Base-by-base conservation (phyloP, 2,113 vertebrate genomes). In the Bettongia penicillata region DNA sequence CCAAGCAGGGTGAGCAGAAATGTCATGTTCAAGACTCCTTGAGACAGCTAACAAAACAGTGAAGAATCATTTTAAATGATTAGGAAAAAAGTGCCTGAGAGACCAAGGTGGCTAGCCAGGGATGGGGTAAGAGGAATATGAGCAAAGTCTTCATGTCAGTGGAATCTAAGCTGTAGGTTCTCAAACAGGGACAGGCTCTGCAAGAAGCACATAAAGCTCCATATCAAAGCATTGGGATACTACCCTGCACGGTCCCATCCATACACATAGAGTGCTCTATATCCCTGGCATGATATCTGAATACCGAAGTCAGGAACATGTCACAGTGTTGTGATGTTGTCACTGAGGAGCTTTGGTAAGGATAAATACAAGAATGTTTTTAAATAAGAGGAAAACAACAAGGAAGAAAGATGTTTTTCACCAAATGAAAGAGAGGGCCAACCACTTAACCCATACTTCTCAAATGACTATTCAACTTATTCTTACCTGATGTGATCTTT, bases 1-100 rank as follows among this genome's bases (percentile, higher is more conserved):
- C 53, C 37, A 93, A 96, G 22, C 12, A 92, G 16, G 96, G 92
- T n/a, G 94, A 49, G 7, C 14, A 95, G 11, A 94, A 94, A 28
- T 84, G 31, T 50, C 84, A 61, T 8, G 3, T 0, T 93, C 4
- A 92, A 31, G 23, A 93, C 43, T 77, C 19, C n/a, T 84, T 8
- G n/a, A 37, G 68, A 84, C 37, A 84, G 37, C 43, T 43, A 84
- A 19, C 68, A 22, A 84, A 22, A 43, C 16, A 84, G 37, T 23
- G 19, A 84, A 84, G 68, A 77, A n/a, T 84, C 19, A 84, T 84
- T 84, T 84, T 43, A n/a, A 43, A 43, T n/a, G 89, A 14, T 8
- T 61, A 37, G 37, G 89, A 94, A 96, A 91, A 53, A 91, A 50
- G 9, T 95, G n/a, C 5, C 43, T 93, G 23, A 3, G n/a, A 90